Evolutionary conservation across 2,113 vertebrate genomes (phyloP).

Genomic region (Austrofundulus limnaeus): DNA sequence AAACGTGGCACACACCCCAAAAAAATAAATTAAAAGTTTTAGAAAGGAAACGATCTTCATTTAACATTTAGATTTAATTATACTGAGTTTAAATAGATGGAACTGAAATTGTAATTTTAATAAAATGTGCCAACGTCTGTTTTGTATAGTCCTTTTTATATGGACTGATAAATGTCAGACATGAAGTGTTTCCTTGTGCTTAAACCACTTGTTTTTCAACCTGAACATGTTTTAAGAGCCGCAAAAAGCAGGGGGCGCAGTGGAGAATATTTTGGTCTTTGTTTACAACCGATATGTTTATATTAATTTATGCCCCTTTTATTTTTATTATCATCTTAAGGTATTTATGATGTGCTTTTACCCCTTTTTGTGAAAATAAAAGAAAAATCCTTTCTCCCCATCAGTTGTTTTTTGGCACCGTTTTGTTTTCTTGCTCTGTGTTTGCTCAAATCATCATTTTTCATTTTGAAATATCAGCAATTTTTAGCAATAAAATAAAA

Average conservation of each 20-base stretch:
- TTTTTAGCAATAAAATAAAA: not conserved
- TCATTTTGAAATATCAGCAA: constrained; percentile 50
- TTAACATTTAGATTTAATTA: too few relatives aligned
- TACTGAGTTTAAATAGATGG: too few relatives aligned
- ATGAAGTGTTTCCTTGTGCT: constrained; percentile 9
- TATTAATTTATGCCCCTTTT: not conserved
- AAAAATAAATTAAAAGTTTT: not conserved
- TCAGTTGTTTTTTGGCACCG: not conserved
- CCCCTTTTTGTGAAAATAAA: too few relatives aligned
- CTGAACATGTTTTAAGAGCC: constrained; percentile 37
- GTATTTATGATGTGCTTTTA: not conserved
- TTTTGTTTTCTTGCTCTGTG: constrained; percentile 16
- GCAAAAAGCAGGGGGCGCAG: constrained; percentile 74
- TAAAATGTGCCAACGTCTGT: too few relatives aligned
- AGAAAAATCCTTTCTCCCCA: not conserved
- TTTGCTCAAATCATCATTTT: constrained; percentile 58
- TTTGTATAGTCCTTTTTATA: not conserved
- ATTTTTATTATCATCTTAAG: not conserved
- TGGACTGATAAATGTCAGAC: not conserved
- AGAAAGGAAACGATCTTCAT: not conserved
- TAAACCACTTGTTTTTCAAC: constrained; percentile 64
- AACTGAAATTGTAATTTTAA: too few relatives aligned
- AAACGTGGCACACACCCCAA: not conserved
- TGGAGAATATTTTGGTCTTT: constrained; percentile 67
- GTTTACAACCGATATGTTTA: constrained; percentile 75